Percentiles rank a stretch among this genome's conserved stretches.
phyloP scores from a whole-genome alignment of 2,113 vertebrate genomes.

The Theropithecus gelada region DNA sequence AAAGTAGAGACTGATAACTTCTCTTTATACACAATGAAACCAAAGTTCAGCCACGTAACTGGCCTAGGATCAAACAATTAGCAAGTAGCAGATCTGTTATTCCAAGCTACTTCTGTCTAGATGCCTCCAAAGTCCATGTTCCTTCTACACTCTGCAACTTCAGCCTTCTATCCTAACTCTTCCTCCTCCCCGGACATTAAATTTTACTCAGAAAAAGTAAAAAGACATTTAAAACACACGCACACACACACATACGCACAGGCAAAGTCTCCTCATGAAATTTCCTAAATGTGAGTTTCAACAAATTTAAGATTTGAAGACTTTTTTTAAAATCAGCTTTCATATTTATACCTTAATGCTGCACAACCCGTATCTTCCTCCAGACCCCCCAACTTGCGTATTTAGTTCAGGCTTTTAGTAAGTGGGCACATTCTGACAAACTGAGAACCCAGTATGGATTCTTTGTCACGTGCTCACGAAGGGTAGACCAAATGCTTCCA shows the following conservation, averaged over 20 bases:
- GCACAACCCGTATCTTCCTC: background rate
- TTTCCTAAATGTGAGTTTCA: conserved; percentile 4
- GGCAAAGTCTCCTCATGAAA: background rate
- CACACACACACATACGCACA: background rate
- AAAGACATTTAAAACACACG: background rate
- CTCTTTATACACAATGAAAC: background rate
- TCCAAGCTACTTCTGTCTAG: background rate
- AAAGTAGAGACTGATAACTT: background rate
- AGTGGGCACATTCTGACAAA: conserved; percentile 21
- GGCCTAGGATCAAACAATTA: background rate
- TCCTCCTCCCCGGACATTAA: background rate
- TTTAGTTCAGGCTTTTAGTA: background rate
- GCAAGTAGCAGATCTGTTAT: background rate
- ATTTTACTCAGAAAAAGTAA: conserved; percentile 27
- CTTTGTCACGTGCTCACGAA: background rate
- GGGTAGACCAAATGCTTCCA: background rate
- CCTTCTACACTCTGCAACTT: background rate
- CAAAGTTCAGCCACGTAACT: background rate
- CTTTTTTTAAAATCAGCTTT: background rate
- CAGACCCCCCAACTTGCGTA: background rate
- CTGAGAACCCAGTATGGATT: background rate
- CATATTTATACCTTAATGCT: background rate
- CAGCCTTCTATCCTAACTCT: background rate
- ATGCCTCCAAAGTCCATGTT: background rate
- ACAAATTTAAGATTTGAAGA: conserved; percentile 20